A percentile compares a stretch with the other conserved stretches of the same genome.
These are phyloP conservation scores for Ceyx margarethae DNA, from an alignment of 2,113 vertebrate species.

Conservation along the genomic window DNA sequence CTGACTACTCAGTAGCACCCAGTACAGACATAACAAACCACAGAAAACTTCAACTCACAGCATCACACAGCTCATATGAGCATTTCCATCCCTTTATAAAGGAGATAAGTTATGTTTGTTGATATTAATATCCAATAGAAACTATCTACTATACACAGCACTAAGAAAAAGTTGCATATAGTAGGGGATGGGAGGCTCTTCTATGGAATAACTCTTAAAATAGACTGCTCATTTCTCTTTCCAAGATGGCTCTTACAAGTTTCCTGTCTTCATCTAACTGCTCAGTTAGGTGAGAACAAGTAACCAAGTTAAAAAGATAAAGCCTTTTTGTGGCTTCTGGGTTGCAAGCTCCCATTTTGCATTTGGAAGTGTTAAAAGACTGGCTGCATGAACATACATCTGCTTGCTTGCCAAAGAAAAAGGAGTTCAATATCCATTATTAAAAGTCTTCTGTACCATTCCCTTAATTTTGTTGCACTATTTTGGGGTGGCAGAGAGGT, in stretches of 20 bases:
- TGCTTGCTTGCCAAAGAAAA: not conserved
- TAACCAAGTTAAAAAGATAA: slow-evolving; percentile 16
- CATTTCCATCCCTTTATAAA: not conserved
- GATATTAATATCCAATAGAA: not conserved
- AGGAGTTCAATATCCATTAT: not conserved
- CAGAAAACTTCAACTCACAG: not conserved
- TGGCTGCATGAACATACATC: not conserved
- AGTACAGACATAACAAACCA: not conserved
- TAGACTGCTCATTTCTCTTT: not conserved
- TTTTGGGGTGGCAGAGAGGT: not conserved
- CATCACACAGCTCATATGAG: not conserved
- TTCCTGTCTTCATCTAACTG: not conserved
- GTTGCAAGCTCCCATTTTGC: not conserved
- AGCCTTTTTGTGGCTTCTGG: not conserved
- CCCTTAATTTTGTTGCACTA: not conserved
- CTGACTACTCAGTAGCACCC: not conserved
- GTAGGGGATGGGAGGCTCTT: not conserved
- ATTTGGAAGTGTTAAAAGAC: not conserved
- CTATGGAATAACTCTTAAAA: not conserved
- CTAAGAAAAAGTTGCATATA: not conserved
- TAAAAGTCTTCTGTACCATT: not conserved
- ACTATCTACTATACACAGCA: not conserved
- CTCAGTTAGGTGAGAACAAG: slow-evolving; percentile 38
- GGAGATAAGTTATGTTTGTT: not conserved
- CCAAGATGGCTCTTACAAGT: not conserved